phyloP scores from a whole-genome alignment of 2,888 invertebrate species.

The Rhagium mordax region DNA sequence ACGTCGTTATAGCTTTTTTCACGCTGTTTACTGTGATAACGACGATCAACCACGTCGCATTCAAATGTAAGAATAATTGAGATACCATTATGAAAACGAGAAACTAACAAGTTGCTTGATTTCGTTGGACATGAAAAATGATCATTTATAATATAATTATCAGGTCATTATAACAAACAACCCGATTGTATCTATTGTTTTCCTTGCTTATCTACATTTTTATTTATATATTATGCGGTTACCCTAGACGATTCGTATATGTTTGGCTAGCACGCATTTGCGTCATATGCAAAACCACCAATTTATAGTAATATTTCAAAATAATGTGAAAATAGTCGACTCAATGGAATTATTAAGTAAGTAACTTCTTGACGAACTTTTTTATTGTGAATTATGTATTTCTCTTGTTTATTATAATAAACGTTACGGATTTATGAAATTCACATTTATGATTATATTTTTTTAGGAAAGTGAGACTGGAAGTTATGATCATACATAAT shows the following conservation, averaged over 20 bases:
- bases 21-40: constrained; percentile 23
- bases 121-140: constrained; percentile 63
- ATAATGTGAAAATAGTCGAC: too few species aligned
- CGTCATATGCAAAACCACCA: not conserved
- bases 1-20: not conserved
- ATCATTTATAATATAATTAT: constrained; percentile 66
- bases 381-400: too few species aligned
- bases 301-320: too few species aligned
- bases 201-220: constrained; percentile 33
- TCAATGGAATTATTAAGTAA: too few species aligned
- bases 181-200: constrained; percentile 39
- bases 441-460: too few species aligned
- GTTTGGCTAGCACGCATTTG: constrained; percentile 22
- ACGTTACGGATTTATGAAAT: too few species aligned
- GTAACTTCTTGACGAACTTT: too few species aligned
- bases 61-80: constrained; percentile 53
- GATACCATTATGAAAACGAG: constrained; percentile 57
- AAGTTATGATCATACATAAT: too few species aligned
- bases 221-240: constrained; percentile 31
- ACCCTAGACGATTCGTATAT: constrained; percentile 8
- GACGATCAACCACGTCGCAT: constrained; percentile 4
- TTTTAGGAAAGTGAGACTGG: too few species aligned
- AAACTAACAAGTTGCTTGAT: constrained; percentile 57
- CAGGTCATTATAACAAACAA: constrained; percentile 59
- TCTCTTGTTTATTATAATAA: too few species aligned